Evolutionary conservation across 2,888 invertebrate species (phyloP).

Genomic region (Mesoligia furuncula): DNA sequence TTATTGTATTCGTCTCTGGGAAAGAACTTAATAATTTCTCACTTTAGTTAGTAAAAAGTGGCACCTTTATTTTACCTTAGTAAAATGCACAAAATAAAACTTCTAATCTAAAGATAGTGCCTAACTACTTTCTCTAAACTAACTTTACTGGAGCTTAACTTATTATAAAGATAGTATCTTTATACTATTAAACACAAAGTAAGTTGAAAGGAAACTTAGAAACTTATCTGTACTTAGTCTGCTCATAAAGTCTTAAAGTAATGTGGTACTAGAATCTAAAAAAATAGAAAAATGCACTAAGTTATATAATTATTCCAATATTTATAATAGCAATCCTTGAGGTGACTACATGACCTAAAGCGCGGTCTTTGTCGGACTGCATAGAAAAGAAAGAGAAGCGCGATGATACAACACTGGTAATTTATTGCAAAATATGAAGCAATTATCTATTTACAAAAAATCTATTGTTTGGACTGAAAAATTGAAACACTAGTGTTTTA

Average conservation of each 20-base stretch:
- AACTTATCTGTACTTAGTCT: not conserved
- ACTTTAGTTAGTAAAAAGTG: not conserved
- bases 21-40: not conserved
- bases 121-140: not conserved
- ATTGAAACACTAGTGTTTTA: no score
- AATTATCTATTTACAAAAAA: no score
- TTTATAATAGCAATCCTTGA: not conserved
- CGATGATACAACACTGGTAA: no score
- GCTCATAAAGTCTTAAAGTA: conserved; percentile 13
- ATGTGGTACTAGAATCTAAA: conserved; percentile 9
- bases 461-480: no score
- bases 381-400: no score
- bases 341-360: no score
- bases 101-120: not conserved
- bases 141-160: conserved; percentile 1
- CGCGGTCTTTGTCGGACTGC: no score
- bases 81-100: not conserved
- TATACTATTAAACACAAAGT: conserved; percentile 12
- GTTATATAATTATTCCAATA: not conserved
- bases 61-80: no score
- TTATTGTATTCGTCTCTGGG: no score
- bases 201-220: conserved; percentile 20
- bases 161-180: not conserved
- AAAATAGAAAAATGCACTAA: not conserved
- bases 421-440: no score